Conservation (phyloP, 2,113 vertebrate species). For the Eulacestoma nigropectus region DNA sequence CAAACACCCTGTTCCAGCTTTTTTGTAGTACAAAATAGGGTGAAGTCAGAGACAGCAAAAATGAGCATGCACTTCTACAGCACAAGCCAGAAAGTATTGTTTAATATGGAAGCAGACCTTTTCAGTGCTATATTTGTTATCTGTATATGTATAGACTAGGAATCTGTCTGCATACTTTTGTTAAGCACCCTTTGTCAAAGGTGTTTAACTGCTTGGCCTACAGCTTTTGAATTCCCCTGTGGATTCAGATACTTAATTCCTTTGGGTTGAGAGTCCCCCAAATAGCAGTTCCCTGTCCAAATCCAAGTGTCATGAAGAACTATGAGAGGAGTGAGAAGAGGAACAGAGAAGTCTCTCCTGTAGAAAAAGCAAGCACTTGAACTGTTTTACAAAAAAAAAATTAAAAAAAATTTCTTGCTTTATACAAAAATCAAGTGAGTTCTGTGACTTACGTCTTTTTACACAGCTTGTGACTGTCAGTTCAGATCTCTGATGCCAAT, state of each 20-base stretch:
- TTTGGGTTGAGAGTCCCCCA: neutral
- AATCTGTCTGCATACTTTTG: neutral
- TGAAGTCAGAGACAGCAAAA: neutral
- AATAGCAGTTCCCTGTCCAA: neutral
- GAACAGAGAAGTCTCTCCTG: neutral
- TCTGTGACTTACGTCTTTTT: neutral
- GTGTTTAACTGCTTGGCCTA: neutral
- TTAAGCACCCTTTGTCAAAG: neutral
- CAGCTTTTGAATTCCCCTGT: neutral
- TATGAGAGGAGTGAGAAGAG: neutral
- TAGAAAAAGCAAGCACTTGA: neutral
- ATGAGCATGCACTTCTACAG: neutral
- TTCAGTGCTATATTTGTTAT: neutral
- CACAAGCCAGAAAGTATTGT: neutral
- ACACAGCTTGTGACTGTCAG: neutral
- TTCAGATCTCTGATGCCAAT: neutral
- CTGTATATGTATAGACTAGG: neutral
- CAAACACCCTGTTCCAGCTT: neutral
- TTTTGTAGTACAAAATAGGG: neutral
- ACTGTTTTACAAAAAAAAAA: neutral
- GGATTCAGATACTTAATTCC: neutral
- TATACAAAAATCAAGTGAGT: neutral
- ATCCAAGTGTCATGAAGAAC: neutral
- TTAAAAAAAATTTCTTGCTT: neutral
- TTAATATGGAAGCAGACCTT: neutral